Evolutionary conservation across 2,113 vertebrate genomes (phyloP).

Genomic region (Donacobius atricapilla): DNA sequence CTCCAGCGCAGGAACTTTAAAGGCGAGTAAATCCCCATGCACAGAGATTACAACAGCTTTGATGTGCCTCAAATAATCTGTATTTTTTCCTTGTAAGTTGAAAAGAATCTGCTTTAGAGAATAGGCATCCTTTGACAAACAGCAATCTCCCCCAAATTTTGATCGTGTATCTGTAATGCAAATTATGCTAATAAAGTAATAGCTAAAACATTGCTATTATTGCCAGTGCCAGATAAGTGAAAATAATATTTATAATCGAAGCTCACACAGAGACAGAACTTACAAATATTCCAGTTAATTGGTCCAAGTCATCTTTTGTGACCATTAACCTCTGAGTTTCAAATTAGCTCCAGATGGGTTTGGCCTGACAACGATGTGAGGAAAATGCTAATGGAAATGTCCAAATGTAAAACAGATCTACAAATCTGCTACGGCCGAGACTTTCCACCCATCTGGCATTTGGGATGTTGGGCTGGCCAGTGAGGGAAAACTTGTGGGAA

Average conservation of each 20-base stretch:
- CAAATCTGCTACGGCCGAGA: neutral
- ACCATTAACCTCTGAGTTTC: constrained; percentile 49
- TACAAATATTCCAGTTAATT: constrained; percentile 45
- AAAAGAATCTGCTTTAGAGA: neutral
- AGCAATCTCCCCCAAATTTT: neutral
- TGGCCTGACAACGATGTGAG: neutral
- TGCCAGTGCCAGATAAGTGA: constrained; percentile 1
- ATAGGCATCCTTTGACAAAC: neutral
- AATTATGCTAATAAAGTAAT: neutral
- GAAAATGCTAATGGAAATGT: neutral
- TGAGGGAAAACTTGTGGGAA: neutral
- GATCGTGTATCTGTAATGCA: neutral
- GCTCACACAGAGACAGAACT: neutral
- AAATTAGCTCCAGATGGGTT: constrained; percentile 35
- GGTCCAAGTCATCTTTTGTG: constrained; percentile 28
- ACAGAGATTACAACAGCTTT: constrained; percentile 31
- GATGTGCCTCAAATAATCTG: constrained; percentile 25
- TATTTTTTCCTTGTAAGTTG: neutral
- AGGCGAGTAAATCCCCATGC: constrained; percentile 8
- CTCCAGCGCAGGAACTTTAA: constrained; percentile 25
- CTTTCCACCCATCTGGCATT: neutral
- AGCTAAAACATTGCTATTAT: constrained; percentile 6
- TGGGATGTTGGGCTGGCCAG: neutral
- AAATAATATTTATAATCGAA: constrained; percentile 22
- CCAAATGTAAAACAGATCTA: neutral